Conservation (phyloP, 2,113 vertebrate genomes). For the Oryzias javanicus region DNA sequence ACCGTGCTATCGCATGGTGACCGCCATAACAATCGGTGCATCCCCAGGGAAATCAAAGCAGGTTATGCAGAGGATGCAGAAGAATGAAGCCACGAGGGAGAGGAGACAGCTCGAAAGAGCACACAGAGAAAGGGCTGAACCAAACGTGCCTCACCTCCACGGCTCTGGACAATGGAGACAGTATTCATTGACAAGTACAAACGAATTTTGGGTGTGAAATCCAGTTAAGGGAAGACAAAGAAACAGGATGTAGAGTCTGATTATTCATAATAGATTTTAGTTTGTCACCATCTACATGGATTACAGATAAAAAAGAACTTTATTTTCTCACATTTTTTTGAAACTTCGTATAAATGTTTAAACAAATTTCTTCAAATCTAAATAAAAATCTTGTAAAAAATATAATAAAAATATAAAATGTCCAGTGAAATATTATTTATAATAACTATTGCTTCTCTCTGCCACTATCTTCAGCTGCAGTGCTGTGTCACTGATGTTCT, state of each 20-base stretch:
- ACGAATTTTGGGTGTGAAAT: neutral
- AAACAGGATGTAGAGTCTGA: neutral
- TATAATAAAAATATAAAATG: too few relatives aligned
- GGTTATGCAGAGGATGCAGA: conserved; percentile 1
- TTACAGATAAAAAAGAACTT: too few relatives aligned
- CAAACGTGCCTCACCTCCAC: neutral
- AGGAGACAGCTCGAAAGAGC: neutral
- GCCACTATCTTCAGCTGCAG: conserved; percentile 37
- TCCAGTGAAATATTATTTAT: too few relatives aligned
- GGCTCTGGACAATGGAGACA: neutral
- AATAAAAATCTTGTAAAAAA: too few relatives aligned
- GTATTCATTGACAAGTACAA: neutral
- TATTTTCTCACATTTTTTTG: too few relatives aligned
- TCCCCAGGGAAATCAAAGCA: neutral
- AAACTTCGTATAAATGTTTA: too few relatives aligned
- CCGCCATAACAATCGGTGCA: neutral
- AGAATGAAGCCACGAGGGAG: neutral
- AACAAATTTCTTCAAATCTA: too few relatives aligned
- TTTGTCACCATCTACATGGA: too few relatives aligned
- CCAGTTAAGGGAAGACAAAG: neutral
- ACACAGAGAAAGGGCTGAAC: neutral
- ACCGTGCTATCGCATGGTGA: neutral
- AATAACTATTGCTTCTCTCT: too few relatives aligned
- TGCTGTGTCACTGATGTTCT: conserved; percentile 20
- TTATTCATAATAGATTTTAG: too few relatives aligned